phyloP scores from a whole-genome alignment of 1,140 invertebrate genomes.

The Teleogryllus occipitalis region DNA sequence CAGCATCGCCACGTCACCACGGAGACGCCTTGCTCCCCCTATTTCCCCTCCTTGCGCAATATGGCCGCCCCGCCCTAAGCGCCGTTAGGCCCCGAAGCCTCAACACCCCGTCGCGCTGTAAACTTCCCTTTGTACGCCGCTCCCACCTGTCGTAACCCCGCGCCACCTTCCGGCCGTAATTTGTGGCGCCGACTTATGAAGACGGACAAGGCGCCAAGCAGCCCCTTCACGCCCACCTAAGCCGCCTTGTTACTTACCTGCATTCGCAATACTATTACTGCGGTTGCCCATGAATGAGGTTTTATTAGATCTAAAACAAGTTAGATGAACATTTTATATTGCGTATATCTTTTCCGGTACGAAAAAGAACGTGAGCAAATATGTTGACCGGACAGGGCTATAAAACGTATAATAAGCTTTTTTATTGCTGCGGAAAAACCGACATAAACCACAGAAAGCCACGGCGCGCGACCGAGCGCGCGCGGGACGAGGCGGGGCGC shows the following conservation, averaged over 20 bases:
- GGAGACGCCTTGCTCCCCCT: not conserved
- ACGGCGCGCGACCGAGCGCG: not conserved
- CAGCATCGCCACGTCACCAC: not conserved
- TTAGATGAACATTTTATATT: not conserved
- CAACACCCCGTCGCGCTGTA: not conserved
- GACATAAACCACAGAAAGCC: slow-evolving; percentile 8
- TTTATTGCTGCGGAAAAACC: slow-evolving; percentile 16
- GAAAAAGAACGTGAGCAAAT: slow-evolving; percentile 11
- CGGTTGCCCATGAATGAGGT: slow-evolving; percentile 9
- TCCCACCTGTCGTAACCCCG: not conserved
- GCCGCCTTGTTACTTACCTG: not conserved
- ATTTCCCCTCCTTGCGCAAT: not conserved
- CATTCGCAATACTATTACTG: not conserved
- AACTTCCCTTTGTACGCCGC: not conserved
- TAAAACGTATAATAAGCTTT: slow-evolving; percentile 15
- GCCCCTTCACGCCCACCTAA: not conserved
- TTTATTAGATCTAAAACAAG: slow-evolving; percentile 17
- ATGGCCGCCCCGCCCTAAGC: not conserved
- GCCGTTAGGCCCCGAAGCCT: not conserved
- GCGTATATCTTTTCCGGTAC: not conserved
- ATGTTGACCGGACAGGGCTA: slow-evolving; percentile 13
- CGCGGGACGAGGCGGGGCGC: too few relatives aligned
- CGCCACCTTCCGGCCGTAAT: not conserved
- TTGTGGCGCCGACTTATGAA: not conserved
- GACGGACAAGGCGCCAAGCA: not conserved